Percentiles rank a stretch among this genome's conserved stretches.
Conservation (phyloP, 2,797 vertebrate species). For the Zalophus californianus region DNA sequence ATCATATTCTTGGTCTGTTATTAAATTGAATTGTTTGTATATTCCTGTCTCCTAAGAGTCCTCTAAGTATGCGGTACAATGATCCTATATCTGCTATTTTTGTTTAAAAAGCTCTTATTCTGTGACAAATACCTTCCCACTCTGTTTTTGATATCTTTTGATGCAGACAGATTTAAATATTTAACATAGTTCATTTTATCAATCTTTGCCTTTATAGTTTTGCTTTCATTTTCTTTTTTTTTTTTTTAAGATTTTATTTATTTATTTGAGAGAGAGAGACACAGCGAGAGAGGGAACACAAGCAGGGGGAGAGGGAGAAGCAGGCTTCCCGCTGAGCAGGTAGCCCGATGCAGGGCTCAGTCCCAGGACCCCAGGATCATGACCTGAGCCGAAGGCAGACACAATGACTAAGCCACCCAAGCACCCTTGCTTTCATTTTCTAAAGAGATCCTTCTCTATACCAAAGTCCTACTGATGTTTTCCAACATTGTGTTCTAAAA, state of each 20-base stretch:
- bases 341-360: no score
- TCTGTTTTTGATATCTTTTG: background rate
- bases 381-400: no score
- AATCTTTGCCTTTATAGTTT: background rate
- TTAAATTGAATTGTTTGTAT: background rate
- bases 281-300: no score
- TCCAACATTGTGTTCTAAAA: conserved; percentile 23
- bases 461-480: background rate
- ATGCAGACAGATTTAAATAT: conserved; percentile 46
- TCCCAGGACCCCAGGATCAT: no score
- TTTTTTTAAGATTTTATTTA: no score
- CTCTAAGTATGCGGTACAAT: background rate
- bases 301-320: no score
- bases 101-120: conserved; percentile 33
- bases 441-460: background rate
- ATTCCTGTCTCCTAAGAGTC: background rate
- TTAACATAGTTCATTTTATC: conserved; percentile 7
- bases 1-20: background rate
- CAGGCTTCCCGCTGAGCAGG: no score
- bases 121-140: conserved; percentile 6
- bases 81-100: background rate
- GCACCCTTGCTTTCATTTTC: background rate
- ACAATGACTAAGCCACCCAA: no score
- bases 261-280: no score
- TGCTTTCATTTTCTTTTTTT: background rate